phyloP scores from a whole-genome alignment of 2,113 vertebrate species.

The Apteryx owenii region DNA sequence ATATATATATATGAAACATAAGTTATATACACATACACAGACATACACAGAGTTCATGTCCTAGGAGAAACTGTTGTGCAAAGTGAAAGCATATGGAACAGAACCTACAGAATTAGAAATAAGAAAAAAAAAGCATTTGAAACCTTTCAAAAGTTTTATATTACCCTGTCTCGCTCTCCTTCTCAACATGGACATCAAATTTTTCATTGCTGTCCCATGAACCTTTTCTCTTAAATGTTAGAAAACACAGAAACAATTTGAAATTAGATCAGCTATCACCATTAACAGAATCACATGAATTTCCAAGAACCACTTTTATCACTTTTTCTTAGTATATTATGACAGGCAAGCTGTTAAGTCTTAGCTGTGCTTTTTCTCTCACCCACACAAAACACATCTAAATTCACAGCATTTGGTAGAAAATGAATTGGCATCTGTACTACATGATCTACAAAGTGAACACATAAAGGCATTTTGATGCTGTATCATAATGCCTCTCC shows the following conservation, averaged over 20 bases:
- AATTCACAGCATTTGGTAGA: conserved; percentile 27
- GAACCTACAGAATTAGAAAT: conserved; percentile 5
- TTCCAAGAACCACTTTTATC: conserved; percentile 51
- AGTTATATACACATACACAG: background rate
- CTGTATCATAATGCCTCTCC: conserved; percentile 45
- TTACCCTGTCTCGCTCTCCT: background rate
- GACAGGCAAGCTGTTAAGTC: conserved; percentile 44
- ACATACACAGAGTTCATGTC: background rate
- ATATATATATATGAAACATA: background rate
- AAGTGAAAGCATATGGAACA: conserved; percentile 11
- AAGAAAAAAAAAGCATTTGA: background rate
- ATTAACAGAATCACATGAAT: conserved; percentile 44
- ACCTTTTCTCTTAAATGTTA: background rate
- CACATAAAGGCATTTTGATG: background rate
- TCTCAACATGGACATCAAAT: background rate
- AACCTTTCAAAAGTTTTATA: background rate
- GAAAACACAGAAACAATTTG: background rate
- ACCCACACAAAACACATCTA: background rate
- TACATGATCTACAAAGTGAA: background rate
- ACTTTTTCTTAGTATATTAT: conserved; percentile 26
- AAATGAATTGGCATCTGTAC: background rate
- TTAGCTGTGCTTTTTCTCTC: background rate
- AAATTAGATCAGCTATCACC: conserved; percentile 28
- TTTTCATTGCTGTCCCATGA: background rate
- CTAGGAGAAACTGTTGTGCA: background rate